Base-by-base conservation (phyloP, 2,797 vertebrate species). In the Chanos chanos region DNA sequence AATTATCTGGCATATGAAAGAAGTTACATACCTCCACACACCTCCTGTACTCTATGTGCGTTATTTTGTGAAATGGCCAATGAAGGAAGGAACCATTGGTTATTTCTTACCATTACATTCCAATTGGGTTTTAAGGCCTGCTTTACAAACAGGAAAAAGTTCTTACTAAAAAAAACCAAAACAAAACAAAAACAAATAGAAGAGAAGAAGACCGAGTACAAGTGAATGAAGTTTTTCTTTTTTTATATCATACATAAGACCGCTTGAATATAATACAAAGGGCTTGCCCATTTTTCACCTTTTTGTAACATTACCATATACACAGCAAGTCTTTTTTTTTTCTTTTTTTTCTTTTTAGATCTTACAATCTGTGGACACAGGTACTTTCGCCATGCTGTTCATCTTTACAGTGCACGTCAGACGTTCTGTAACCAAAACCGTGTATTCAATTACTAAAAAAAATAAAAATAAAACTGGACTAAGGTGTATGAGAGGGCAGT, bases 251-350 rank as follows among this genome's bases (percentile, higher is more conserved):
- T 93, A 94, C 91, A 93, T 93, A 92, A 93, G 91, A 92, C 90
- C 90, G 91, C 90, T 92, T 92, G 91, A 92, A 89, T 94, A 93
- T 93, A 92, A 92, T 93, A 94, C 92, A 94, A 93, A 93, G 92
- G 91, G 90, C 89, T 88, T 86, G 85, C 90, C 85, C 89, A 89
- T 88, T 83, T 89, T 89, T 72, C n/a, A 61, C 69, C 67, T 75
- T 71, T 76, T 78, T 90, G 92, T 90, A 91, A 92, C 91, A 91
- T 92, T 92, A 90, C 89, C 91, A 91, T 93, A 93, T 92, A 93
- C 91, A 93, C 90, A 92, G 90, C 91, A 93, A 92, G 90, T 93
- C 91, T 88, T 90, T n/a, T n/a, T n/a, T n/a, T n/a, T n/a, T n/a
- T n/a, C n/a, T n/a, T n/a, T n/a, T n/a, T n/a, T n/a, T n/a, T n/a